These are phyloP conservation scores for Lagodon rhomboides DNA, from an alignment of 2,797 vertebrate species.

Conservation along the genomic window DNA sequence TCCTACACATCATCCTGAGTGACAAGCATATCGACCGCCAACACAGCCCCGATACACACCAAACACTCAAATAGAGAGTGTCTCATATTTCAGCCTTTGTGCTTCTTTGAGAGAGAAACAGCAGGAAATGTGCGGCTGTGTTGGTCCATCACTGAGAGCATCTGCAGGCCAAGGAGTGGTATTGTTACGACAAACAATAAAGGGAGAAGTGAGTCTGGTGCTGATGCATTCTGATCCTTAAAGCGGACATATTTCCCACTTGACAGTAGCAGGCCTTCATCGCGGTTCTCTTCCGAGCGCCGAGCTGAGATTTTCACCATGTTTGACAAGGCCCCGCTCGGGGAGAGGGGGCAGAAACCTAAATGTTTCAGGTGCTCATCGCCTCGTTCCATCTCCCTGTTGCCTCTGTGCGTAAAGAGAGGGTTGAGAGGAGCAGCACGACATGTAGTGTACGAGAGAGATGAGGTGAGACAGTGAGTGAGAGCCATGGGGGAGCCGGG, in stretches of 20 bases:
- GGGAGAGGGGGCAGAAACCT: slow-evolving; percentile 8
- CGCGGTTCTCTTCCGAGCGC: slow-evolving; percentile 20
- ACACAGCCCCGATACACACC: slow-evolving; percentile 41
- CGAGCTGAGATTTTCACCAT: slow-evolving; percentile 50
- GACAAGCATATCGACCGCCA: slow-evolving; percentile 52
- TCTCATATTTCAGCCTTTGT: slow-evolving; percentile 59
- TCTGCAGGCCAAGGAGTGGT: slow-evolving; percentile 9
- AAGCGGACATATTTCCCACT: slow-evolving; percentile 20
- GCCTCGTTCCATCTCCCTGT: slow-evolving; percentile 34
- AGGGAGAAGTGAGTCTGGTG: slow-evolving; percentile 20
- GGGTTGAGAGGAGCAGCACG: slow-evolving; percentile 41
- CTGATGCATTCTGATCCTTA: slow-evolving; percentile 30
- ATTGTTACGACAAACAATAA: slow-evolving; percentile 10
- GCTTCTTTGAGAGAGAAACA: slow-evolving; percentile 25
- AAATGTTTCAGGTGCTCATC: slow-evolving; percentile 61
- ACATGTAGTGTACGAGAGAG: slow-evolving; percentile 29
- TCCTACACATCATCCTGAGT: slow-evolving; percentile 44
- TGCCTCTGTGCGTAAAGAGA: slow-evolving; percentile 30
- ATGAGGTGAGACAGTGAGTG: slow-evolving; percentile 52
- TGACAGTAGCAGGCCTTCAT: slow-evolving; percentile 23
- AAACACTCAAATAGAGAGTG: slow-evolving; percentile 41
- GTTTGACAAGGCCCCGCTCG: slow-evolving; percentile 62
- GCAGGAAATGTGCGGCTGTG: slow-evolving; percentile 19
- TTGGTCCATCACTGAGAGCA: slow-evolving; percentile 17
- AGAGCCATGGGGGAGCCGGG: slow-evolving; percentile 28